Conservation (phyloP, 2,797 vertebrate genomes). For the Knipowitschia caucasica region DNA sequence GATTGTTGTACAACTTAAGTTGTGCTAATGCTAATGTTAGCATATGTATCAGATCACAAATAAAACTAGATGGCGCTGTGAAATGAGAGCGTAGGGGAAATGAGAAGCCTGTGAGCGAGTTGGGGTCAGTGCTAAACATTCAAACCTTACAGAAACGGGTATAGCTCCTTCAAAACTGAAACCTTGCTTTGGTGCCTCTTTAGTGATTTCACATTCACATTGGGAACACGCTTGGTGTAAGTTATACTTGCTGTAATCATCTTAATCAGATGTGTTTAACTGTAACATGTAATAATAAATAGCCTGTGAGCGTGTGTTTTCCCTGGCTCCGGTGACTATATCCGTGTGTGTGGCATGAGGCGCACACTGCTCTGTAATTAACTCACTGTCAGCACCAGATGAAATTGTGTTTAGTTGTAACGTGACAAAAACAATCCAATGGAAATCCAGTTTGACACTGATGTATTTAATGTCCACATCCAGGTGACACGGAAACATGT, state of each 20-base stretch:
- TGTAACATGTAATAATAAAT: conserved; percentile 26
- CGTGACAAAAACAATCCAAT: conserved; percentile 18
- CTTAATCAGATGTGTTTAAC: conserved; percentile 44
- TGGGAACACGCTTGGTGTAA: conserved; percentile 32
- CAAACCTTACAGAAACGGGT: no score
- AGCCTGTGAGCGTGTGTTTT: conserved; percentile 11
- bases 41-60: no score
- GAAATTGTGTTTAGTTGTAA: conserved; percentile 39
- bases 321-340: conserved; percentile 4
- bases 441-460: conserved; percentile 35
- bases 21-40: no score
- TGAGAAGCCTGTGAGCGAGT: no score
- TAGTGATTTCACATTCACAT: conserved; percentile 25
- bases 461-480: conserved; percentile 14
- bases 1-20: no score
- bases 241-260: conserved; percentile 7
- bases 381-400: conserved; percentile 44
- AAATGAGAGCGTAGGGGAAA: no score
- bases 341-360: conserved; percentile 23
- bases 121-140: no score
- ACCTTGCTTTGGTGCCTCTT: not conserved
- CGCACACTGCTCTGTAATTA: conserved; percentile 38
- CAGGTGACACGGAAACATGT: conserved; percentile 38
- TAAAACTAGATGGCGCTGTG: no score
- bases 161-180: no score